These are phyloP conservation scores for Brienomyrus brachyistius DNA, from an alignment of 2,113 vertebrate genomes.

Conservation along the genomic window DNA sequence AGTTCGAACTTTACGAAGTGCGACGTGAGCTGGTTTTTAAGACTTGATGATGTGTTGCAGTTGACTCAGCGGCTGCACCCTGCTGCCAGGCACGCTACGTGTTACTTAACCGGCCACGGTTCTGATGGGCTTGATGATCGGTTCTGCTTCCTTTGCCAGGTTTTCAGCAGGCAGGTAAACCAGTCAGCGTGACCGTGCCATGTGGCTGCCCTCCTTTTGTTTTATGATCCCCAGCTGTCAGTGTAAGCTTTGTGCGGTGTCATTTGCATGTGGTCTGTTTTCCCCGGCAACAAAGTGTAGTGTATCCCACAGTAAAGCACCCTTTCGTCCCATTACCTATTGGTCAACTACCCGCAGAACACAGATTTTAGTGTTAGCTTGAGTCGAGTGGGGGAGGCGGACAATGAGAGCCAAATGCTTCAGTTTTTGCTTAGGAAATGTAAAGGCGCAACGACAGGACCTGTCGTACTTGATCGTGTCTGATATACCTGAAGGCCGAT, in stretches of 20 bases:
- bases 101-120: neutral
- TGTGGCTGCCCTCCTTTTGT: neutral
- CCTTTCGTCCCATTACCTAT: neutral
- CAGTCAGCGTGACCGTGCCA: neutral
- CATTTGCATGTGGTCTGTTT: conserved; percentile 16
- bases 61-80: neutral
- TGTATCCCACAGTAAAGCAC: neutral
- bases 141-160: neutral
- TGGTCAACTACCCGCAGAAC: neutral
- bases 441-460: neutral
- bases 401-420: neutral
- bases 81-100: neutral
- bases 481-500: neutral
- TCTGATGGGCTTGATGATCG: neutral
- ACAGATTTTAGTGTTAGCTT: neutral
- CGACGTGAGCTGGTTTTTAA: neutral
- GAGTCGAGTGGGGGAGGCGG: too few species aligned
- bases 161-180: neutral
- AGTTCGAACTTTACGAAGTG: neutral
- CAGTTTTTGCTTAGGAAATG: neutral
- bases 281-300: conserved; percentile 16
- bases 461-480: neutral
- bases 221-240: neutral
- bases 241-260: conserved; percentile 7
- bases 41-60: neutral